These are phyloP conservation scores for Cephalopterus ornatus DNA, from an alignment of 2,113 vertebrate species.

Conservation along the genomic window DNA sequence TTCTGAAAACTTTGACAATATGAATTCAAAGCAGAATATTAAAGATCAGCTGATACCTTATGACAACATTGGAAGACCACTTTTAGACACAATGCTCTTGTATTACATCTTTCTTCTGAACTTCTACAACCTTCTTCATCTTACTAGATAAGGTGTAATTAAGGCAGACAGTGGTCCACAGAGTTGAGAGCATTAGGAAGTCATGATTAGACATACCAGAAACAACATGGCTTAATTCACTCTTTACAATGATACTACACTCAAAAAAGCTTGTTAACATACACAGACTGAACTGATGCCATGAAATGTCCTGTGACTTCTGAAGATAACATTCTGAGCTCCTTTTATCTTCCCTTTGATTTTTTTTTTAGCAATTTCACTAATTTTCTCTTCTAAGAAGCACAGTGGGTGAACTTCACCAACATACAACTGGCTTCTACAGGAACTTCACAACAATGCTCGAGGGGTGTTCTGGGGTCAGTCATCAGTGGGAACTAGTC, in stretches of 20 bases:
- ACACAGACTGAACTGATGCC: neutral
- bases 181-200: fast-evolving
- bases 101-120: neutral
- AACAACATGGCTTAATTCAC: neutral
- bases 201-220: neutral
- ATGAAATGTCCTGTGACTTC: neutral
- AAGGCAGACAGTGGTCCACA: neutral
- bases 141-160: neutral
- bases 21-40: neutral
- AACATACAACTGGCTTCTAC: neutral
- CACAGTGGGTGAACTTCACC: neutral
- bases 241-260: neutral
- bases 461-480: neutral
- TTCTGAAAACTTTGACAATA: neutral
- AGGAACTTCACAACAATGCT: neutral
- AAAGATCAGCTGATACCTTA: neutral
- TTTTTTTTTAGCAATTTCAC: neutral
- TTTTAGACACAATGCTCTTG: neutral
- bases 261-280: neutral
- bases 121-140: neutral
- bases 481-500: neutral
- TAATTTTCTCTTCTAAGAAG: neutral
- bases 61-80: neutral
- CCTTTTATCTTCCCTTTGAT: neutral
- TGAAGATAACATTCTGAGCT: neutral